Evolutionary conservation across 2,113 vertebrate species (phyloP).

Genomic region (Osmerus mordax): DNA sequence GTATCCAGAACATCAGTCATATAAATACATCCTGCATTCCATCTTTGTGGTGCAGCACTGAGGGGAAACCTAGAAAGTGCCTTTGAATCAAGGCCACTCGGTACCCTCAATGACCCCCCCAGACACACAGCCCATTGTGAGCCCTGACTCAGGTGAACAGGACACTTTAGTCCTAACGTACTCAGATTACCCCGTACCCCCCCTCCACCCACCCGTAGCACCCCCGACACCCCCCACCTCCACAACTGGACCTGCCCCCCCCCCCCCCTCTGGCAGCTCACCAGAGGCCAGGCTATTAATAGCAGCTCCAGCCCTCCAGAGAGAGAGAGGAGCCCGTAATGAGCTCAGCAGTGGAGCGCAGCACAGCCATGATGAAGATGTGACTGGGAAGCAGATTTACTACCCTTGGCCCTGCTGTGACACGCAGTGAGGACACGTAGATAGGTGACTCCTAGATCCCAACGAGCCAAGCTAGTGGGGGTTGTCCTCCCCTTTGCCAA

Average conservation of each 20-base stretch:
- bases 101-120: not conserved
- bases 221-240: conserved; percentile 15
- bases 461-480: not conserved
- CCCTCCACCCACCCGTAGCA: not conserved
- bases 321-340: conserved; percentile 45
- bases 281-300: conserved; percentile 59
- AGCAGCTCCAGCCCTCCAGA: conserved; percentile 40
- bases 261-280: conserved; percentile 12
- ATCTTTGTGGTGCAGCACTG: not conserved
- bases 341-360: conserved; percentile 42
- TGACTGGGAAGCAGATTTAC: conserved; percentile 31
- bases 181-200: conserved; percentile 7
- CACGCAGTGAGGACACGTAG: not conserved
- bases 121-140: no score
- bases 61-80: conserved; percentile 24
- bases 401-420: conserved; percentile 17
- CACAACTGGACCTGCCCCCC: conserved; percentile 34
- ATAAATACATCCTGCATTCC: not conserved
- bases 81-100: not conserved
- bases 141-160: not conserved
- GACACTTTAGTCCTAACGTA: not conserved
- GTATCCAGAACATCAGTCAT: no score
- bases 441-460: not conserved
- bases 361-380: conserved; percentile 10
- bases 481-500: no score